phyloP scores from a whole-genome alignment of 2,797 vertebrate species.

The Aratinga solstitialis region DNA sequence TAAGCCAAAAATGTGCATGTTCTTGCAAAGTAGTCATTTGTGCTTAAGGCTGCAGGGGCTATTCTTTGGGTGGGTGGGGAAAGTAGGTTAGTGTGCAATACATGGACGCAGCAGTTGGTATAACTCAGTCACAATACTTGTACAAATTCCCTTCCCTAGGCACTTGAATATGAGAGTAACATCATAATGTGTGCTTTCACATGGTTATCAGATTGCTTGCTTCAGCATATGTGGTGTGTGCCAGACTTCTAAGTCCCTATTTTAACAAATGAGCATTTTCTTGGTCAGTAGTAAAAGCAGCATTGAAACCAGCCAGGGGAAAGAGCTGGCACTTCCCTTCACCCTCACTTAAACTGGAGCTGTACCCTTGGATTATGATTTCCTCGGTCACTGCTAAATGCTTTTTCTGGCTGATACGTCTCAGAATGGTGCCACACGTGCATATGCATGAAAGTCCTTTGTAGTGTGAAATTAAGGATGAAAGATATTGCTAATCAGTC shows the following conservation, averaged over 20 bases:
- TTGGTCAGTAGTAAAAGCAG: neutral
- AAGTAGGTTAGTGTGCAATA: neutral
- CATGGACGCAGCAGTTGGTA: neutral
- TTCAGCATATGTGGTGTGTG: neutral
- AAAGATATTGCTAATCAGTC: slow-evolving; percentile 47
- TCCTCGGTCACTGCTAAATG: neutral
- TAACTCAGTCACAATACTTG: neutral
- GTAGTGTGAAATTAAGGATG: slow-evolving; percentile 42
- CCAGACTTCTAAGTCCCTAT: neutral
- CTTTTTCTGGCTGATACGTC: neutral
- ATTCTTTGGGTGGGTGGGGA: neutral
- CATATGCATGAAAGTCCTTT: slow-evolving; percentile 13
- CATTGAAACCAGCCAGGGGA: neutral
- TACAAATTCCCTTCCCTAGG: neutral
- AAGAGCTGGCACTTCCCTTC: neutral
- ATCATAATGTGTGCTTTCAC: neutral
- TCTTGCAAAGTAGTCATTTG: neutral
- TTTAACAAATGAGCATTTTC: neutral
- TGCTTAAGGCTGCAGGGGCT: neutral
- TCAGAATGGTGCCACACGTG: slow-evolving; percentile 19
- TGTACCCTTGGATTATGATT: neutral
- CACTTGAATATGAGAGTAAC: neutral
- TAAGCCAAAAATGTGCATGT: neutral
- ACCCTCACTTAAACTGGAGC: neutral
- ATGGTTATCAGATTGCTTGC: neutral